Conservation (phyloP, 2,113 vertebrate species). For the Ceyx cyanopectus region DNA sequence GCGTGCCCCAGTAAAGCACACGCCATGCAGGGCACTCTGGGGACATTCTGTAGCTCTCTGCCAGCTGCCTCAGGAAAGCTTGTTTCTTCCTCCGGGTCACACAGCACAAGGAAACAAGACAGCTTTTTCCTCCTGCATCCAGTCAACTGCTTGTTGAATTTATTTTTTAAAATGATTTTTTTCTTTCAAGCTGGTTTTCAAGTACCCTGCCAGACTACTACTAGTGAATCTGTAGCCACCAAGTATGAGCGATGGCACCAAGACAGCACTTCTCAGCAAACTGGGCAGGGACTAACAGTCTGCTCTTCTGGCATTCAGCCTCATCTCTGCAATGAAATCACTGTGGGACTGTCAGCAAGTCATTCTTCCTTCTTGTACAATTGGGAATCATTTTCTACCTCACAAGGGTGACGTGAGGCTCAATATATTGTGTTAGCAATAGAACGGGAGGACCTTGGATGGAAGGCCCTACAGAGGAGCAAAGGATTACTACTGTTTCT, state of each 20-base stretch:
- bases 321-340: constrained; percentile 26
- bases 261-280: not conserved
- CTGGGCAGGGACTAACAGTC: not conserved
- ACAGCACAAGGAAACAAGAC: not conserved
- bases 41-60: not conserved
- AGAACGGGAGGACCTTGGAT: constrained; percentile 2
- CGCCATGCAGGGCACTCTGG: not conserved
- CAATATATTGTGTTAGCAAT: not conserved
- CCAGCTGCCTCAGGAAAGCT: not conserved
- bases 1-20: not conserved
- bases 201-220: not conserved
- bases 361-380: not conserved
- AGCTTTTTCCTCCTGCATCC: constrained; percentile 3
- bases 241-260: not conserved
- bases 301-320: not conserved
- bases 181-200: not conserved
- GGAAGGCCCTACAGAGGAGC: constrained; percentile 32
- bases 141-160: not conserved
- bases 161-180: not conserved
- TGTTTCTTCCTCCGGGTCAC: not conserved
- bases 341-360: constrained; percentile 26
- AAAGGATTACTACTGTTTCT: constrained; percentile 45
- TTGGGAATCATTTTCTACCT: not conserved
- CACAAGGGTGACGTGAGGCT: not conserved
- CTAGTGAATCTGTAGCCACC: not conserved